Conservation (phyloP, 2,113 vertebrate genomes). For the Clarias magur region DNA sequence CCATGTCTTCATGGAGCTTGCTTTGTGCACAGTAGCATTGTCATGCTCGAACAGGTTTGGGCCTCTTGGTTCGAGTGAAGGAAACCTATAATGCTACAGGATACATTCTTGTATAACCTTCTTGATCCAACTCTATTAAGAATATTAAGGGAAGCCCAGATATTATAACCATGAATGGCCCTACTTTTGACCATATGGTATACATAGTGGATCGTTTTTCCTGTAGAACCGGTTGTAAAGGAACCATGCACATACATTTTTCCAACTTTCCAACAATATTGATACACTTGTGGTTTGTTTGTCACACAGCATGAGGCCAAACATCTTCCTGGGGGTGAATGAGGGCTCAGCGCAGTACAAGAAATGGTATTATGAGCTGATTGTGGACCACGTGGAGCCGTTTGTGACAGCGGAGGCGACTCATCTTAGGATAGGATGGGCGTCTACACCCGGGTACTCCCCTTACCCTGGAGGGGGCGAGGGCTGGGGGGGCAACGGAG, state of each 20-base stretch:
- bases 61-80: not conserved
- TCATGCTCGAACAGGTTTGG: not conserved
- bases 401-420: conserved; percentile 92
- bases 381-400: conserved; percentile 86
- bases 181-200: not conserved
- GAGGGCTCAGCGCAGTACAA: conserved; percentile 94
- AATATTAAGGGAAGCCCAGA: not conserved
- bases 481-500: conserved; percentile 92
- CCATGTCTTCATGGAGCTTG: not conserved
- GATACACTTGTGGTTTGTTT: not conserved
- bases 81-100: not conserved
- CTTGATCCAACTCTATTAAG: too few species aligned
- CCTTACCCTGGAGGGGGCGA: conserved; percentile 91
- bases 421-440: conserved; percentile 93
- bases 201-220: not conserved
- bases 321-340: conserved; percentile 92
- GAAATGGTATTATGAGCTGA: conserved; percentile 96
- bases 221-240: not conserved
- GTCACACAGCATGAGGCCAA: conserved; percentile 85
- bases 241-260: not conserved
- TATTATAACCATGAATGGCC: not conserved
- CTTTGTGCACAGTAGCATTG: not conserved
- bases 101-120: too few species aligned
- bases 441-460: conserved; percentile 87
- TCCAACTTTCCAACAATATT: not conserved